phyloP scores from a whole-genome alignment of 2,113 vertebrate species.

The Puntigrus tetrazona region DNA sequence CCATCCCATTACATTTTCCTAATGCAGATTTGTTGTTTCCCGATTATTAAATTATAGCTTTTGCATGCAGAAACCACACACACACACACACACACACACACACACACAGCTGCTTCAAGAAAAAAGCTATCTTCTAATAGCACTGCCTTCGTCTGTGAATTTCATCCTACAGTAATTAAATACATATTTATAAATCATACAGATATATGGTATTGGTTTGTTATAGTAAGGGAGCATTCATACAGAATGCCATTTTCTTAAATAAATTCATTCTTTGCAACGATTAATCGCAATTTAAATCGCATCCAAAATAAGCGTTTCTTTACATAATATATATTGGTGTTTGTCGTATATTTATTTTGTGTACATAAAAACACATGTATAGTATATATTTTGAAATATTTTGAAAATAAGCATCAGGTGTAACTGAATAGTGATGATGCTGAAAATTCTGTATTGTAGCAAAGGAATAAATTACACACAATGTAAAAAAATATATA shows the following conservation, averaged over 20 bases:
- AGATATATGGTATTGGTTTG: background rate
- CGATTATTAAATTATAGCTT: slow-evolving; percentile 37
- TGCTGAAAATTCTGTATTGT: background rate
- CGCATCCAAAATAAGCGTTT: too few species aligned
- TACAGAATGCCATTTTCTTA: too few species aligned
- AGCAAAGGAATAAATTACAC: background rate
- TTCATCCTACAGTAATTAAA: background rate
- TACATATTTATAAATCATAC: background rate
- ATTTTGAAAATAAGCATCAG: too few species aligned
- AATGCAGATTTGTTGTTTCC: background rate
- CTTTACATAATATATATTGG: too few species aligned
- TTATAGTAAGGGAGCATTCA: background rate
- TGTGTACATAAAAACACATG: too few species aligned
- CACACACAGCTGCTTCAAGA: background rate
- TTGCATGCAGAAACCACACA: background rate
- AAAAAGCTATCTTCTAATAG: background rate
- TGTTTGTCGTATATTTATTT: too few species aligned
- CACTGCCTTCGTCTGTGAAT: background rate
- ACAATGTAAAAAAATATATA: too few species aligned
- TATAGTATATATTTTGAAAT: too few species aligned
- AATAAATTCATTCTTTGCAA: too few species aligned
- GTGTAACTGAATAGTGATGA: too few species aligned
- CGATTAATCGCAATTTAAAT: too few species aligned
- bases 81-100: background rate
- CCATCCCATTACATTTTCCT: background rate